Evolutionary conservation across 1,140 invertebrate species (phyloP), one percentile per base, ranked within the genome.

Genomic region (Zaprionus taronus): DNA sequence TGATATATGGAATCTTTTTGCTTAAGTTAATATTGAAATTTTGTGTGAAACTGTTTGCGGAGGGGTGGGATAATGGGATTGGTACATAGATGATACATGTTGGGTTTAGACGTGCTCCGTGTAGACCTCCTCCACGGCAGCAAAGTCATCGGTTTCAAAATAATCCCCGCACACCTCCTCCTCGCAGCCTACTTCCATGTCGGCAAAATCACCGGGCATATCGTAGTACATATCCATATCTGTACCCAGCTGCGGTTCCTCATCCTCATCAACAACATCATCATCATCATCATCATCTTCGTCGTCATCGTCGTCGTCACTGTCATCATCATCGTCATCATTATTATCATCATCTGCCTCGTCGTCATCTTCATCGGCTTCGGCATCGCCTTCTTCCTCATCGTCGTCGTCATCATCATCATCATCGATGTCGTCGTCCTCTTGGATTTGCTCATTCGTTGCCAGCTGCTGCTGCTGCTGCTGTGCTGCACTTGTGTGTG

Each of bases 71-170:
- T 34, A 34, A 34, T 34, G 31, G 9, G 31, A 34, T 34, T 34
- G 31, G 31, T 34, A 34, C 7, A 11, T 34, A 34, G 31, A 11
- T 4, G 31, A 34, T 34, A 34, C 26, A 55, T 26, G 53, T 11
- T 55, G n/a, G 44, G 44, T 17, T 20, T n/a, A 89, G 47, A 72
- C 53, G 22, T 72, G 62, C 41, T 87, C 77, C 7, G 81, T 89
- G 61, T 83, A 91, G 34, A 92, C 83, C 69, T 92, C 91, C 57
- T 92, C 91, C 38, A 92, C 91, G 58, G 81, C 91, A 15, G 79
- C 75, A 44, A 61, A 84, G 38, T 82, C 77, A 31, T 72, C 80
- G 11, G 61, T 62, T 34, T 77, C 73, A 41, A 67, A 67, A 58
- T 67, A 87, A 56, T 89, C 84, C 4, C 74, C 84, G 20, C 82